Evolutionary conservation across 2,888 invertebrate genomes (phyloP), one percentile per base, ranked within the genome.

Genomic region (Lamellibrachia columna): DNA sequence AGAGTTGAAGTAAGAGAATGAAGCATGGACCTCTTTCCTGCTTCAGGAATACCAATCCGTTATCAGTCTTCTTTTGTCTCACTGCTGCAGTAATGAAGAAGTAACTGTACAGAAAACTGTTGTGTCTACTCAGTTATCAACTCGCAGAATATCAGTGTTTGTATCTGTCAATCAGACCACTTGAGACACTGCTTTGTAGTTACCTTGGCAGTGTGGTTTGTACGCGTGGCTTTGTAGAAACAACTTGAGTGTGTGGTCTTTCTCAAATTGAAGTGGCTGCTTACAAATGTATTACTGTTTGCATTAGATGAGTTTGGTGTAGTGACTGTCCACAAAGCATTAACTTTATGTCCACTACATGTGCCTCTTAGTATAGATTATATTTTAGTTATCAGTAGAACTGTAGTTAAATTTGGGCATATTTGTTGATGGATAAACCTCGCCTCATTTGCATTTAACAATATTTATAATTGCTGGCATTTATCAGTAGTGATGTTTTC

Each of bases 181-280:
- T 75, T 22, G 75, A 75, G 75, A 75, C 40, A 40, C 75, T 75
- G 75, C 75, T 75, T 75, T 75, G 75, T 22, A 75, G 75, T 75
- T 75, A 75, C 75, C 22, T 40, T 40, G 40, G 40, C 40, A 40
- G 40, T 75, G 75, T 22, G 75, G 6, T 6, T 15, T 75, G 22
- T 75, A 75, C 75, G 75, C 75, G 75, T 75, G 75, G 22, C 75
- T 75, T 75, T 75, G 75, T 75, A 75, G 75, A 75, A 75, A 75
- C 75, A 75, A 75, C 75, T n/a, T 22, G 75, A 75, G 75, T 75
- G 75, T 75, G 75, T 75, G 15, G 75, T 75, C 75, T 75, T 75
- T 75, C 75, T 75, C 22, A 22, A 22, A 11, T 0, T 15, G 75
- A 75, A 75, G 75, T 75, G 75, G 1, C 75, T 75, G 22, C n/a